A percentile compares a stretch with the other conserved stretches of the same genome.
phyloP scores from a whole-genome alignment of 2,113 vertebrate species.

The Prionailurus bengalensis region DNA sequence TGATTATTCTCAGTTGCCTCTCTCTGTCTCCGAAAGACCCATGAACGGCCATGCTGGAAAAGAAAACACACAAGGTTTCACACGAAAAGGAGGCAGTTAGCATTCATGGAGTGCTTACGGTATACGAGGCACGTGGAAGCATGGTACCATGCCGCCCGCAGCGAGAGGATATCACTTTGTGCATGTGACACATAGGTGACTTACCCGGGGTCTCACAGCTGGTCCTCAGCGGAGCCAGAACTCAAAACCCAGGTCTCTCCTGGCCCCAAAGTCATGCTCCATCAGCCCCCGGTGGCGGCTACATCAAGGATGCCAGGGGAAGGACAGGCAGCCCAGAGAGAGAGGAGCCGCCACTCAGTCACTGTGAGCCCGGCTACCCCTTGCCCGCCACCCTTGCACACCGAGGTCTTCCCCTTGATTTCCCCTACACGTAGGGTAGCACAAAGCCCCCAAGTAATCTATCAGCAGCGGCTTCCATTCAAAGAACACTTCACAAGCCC shows the following conservation, averaged over 20 bases:
- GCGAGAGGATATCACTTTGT: rapidly evolving
- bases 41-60: rapidly evolving
- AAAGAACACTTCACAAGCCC: neutral
- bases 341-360: neutral
- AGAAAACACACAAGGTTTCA: neutral
- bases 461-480: neutral
- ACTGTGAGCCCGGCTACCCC: rapidly evolving
- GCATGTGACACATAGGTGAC: neutral
- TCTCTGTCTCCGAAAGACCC: neutral
- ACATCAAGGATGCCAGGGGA: neutral
- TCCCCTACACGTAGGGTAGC: too few species aligned
- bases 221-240: neutral
- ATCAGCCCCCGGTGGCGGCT: rapidly evolving
- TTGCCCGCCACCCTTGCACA: neutral
- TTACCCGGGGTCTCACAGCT: neutral
- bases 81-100: too few species aligned
- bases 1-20: neutral
- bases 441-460: neutral
- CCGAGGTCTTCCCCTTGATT: neutral
- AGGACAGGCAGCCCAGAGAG: neutral
- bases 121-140: too few species aligned
- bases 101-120: rapidly evolving
- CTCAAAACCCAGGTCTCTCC: neutral
- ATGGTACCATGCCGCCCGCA: rapidly evolving
- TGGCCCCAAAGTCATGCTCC: neutral